Evolutionary conservation across 1,140 invertebrate species (phyloP).

Genomic region (Amyelois transitella): DNA sequence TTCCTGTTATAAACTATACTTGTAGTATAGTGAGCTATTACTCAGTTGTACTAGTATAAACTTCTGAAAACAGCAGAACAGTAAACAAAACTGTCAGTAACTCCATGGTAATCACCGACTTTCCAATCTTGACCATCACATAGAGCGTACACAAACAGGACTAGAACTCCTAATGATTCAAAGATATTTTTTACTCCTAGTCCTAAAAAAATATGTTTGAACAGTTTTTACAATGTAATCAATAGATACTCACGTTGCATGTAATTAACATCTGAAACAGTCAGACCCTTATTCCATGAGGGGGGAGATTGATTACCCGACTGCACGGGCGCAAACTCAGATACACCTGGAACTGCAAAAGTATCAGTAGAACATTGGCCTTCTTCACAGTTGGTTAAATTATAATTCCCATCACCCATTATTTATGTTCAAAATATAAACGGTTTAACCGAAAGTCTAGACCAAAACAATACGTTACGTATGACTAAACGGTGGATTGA

Average conservation of each 20-base stretch:
- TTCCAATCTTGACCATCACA: too few relatives aligned
- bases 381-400: conserved; percentile 34
- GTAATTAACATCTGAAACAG: conserved; percentile 80
- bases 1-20: too few relatives aligned
- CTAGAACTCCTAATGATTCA: too few relatives aligned
- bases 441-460: conserved; percentile 56
- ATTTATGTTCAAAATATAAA: conserved; percentile 47
- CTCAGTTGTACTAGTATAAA: too few relatives aligned
- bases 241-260: conserved; percentile 79
- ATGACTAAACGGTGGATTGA: conserved; percentile 41
- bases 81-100: too few relatives aligned
- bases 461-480: conserved; percentile 19
- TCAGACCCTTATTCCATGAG: conserved; percentile 76
- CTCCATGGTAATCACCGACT: too few relatives aligned
- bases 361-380: conserved; percentile 47
- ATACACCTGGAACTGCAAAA: conserved; percentile 83
- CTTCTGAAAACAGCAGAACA: too few relatives aligned
- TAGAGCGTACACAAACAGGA: too few relatives aligned
- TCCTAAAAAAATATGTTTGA: too few relatives aligned
- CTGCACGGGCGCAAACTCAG: conserved; percentile 79
- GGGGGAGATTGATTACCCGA: conserved; percentile 67
- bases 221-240: not conserved
- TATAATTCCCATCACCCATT: conserved; percentile 50
- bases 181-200: too few relatives aligned
- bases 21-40: too few relatives aligned